Conservation (phyloP, 2,888 invertebrate species). For the Chrysodeixis includens region DNA sequence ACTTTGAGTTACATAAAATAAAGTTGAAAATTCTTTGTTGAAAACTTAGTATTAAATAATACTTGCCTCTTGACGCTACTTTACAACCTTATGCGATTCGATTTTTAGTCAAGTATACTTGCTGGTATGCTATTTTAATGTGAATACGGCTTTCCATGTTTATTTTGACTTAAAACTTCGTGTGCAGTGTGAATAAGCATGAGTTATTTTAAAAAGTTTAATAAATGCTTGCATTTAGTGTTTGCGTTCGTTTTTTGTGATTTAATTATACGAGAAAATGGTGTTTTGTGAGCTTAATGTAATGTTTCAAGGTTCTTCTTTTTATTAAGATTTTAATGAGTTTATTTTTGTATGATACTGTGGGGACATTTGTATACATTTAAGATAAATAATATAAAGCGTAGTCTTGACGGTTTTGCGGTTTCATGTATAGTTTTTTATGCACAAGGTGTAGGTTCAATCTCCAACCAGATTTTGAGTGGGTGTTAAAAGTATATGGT, state of each 20-base stretch:
- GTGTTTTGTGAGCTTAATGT: neutral
- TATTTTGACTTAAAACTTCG: slow-evolving; percentile 19
- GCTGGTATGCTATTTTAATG: slow-evolving; percentile 34
- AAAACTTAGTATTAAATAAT: slow-evolving; percentile 40
- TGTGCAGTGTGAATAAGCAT: slow-evolving; percentile 3
- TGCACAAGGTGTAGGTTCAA: no score
- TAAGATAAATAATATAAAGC: no score
- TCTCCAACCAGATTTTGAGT: no score
- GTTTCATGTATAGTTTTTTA: no score
- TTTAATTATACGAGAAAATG: neutral
- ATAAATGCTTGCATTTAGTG: slow-evolving; percentile 6
- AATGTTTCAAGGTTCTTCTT: neutral
- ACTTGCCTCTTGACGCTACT: slow-evolving; percentile 41
- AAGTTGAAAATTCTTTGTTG: slow-evolving; percentile 14
- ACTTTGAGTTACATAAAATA: neutral
- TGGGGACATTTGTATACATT: no score
- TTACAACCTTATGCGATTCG: slow-evolving; percentile 38
- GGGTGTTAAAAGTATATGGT: no score
- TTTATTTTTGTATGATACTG: neutral
- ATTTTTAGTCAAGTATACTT: slow-evolving; percentile 48
- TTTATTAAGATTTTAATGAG: neutral
- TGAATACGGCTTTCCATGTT: slow-evolving; percentile 17
- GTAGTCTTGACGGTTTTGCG: no score
- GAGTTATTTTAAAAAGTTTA: slow-evolving; percentile 13
- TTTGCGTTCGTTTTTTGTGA: slow-evolving; percentile 2